These are phyloP conservation scores for Epinephelus coioides DNA, from an alignment of 2,797 vertebrate genomes.

Conservation along the genomic window DNA sequence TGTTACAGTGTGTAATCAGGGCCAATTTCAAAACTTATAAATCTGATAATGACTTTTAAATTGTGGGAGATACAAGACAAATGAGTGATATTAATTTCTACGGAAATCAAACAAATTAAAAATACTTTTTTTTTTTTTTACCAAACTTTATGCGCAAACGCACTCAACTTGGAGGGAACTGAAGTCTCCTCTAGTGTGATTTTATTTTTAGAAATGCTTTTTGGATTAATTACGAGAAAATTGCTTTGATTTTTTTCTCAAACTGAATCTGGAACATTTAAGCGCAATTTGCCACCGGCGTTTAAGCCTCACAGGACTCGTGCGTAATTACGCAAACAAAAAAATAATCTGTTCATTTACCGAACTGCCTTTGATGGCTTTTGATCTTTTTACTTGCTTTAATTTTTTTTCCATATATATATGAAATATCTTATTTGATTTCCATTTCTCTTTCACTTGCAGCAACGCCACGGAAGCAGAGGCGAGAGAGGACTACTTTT, in stretches of 20 bases:
- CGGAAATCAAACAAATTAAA: background rate
- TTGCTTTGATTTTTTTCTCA: conserved; percentile 18
- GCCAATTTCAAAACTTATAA: background rate
- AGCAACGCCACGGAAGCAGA: conserved; percentile 98
- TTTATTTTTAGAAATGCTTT: conserved; percentile 24
- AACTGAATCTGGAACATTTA: conserved; percentile 22
- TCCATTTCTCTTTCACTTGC: conserved; percentile 40
- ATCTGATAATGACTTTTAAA: background rate
- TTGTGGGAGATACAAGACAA: background rate
- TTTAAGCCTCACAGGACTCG: conserved; percentile 18
- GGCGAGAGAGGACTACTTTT: conserved; percentile 97
- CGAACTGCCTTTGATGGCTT: conserved; percentile 8
- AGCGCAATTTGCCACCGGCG: conserved; percentile 26
- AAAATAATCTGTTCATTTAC: background rate
- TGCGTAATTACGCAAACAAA: conserved; percentile 60
- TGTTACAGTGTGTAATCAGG: background rate
- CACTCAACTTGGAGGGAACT: background rate
- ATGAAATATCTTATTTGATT: background rate
- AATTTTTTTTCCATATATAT: no score
- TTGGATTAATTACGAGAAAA: background rate
- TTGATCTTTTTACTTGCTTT: conserved; percentile 8
- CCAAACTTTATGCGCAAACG: background rate
- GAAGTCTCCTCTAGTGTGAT: conserved; percentile 4
- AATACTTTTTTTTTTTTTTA: background rate
- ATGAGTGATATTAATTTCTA: background rate